Percentiles rank a stretch among this genome's conserved stretches.
Evolutionary conservation across 2,113 vertebrate genomes (phyloP).

Genomic region (Strix aluco): DNA sequence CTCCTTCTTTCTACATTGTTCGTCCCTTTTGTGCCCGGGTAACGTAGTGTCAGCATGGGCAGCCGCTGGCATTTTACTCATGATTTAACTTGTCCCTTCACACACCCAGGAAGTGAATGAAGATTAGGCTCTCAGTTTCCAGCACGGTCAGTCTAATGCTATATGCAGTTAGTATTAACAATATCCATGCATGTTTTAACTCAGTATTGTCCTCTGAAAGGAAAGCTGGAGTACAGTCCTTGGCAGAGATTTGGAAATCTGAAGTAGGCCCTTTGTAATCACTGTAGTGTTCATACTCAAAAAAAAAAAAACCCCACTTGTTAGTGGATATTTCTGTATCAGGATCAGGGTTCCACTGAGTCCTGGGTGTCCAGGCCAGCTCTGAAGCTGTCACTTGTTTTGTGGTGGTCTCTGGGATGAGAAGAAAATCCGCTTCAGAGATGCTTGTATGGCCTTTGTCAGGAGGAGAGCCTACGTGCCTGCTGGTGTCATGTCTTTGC

Average conservation of each 20-base stretch:
- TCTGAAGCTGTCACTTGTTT: neutral
- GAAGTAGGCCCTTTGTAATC: neutral
- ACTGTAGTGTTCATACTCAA: neutral
- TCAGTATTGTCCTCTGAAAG: neutral
- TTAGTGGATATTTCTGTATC: neutral
- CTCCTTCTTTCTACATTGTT: neutral
- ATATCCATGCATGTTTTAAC: neutral
- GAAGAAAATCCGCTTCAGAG: neutral
- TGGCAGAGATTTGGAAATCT: neutral
- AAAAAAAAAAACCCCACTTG: neutral
- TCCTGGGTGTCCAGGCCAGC: neutral
- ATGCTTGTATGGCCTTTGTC: too few relatives aligned
- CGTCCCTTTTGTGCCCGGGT: neutral
- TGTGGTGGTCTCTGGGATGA: neutral
- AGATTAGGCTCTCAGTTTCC: neutral
- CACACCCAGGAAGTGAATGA: neutral
- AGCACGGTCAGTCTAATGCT: neutral
- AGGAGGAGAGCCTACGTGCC: neutral
- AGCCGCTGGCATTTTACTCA: neutral
- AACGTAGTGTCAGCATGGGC: neutral
- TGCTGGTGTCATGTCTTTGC: neutral
- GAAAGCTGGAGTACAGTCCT: neutral
- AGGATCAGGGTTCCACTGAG: neutral
- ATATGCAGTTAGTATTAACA: neutral
- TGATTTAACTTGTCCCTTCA: neutral